Evolutionary conservation across 1,140 invertebrate species (phyloP).

Genomic region (Caenorhabditis latens): DNA sequence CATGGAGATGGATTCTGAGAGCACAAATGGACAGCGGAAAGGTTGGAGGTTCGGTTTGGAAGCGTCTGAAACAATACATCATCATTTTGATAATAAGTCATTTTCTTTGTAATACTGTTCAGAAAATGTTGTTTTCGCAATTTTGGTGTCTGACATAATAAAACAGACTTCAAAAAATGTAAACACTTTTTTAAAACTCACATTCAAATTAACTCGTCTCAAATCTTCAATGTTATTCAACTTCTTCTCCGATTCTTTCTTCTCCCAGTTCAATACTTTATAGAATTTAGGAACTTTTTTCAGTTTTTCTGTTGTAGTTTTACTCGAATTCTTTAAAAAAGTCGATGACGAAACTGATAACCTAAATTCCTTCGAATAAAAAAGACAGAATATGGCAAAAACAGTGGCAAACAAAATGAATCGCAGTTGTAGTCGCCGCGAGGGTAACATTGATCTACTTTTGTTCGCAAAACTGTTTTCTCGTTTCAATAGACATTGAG

Average conservation of each 20-base stretch:
- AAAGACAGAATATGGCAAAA: slow-evolving; percentile 14
- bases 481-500: neutral
- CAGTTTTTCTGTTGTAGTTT: neutral
- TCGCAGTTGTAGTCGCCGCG: slow-evolving; percentile 15
- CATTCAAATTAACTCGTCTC: slow-evolving; percentile 10
- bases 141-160: too few relatives aligned
- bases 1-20: neutral
- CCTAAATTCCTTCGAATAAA: neutral
- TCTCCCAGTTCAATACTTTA: slow-evolving; percentile 35
- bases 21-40: slow-evolving; percentile 21
- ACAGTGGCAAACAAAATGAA: neutral
- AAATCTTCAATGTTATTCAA: slow-evolving; percentile 28
- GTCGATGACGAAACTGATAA: neutral
- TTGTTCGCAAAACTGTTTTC: neutral
- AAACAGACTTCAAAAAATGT: neutral
- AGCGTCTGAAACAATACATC: slow-evolving; percentile 7
- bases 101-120: too few relatives aligned
- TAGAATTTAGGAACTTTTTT: slow-evolving; percentile 18
- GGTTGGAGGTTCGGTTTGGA: slow-evolving; percentile 15
- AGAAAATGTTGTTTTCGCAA: too few relatives aligned
- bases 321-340: neutral
- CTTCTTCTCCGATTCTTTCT: slow-evolving; percentile 2
- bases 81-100: neutral
- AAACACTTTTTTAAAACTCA: neutral
- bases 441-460: neutral